Percentiles rank a stretch among this genome's conserved stretches.
These are phyloP conservation scores for Pithys albifrons DNA, from an alignment of 2,113 vertebrate genomes.

Conservation along the genomic window DNA sequence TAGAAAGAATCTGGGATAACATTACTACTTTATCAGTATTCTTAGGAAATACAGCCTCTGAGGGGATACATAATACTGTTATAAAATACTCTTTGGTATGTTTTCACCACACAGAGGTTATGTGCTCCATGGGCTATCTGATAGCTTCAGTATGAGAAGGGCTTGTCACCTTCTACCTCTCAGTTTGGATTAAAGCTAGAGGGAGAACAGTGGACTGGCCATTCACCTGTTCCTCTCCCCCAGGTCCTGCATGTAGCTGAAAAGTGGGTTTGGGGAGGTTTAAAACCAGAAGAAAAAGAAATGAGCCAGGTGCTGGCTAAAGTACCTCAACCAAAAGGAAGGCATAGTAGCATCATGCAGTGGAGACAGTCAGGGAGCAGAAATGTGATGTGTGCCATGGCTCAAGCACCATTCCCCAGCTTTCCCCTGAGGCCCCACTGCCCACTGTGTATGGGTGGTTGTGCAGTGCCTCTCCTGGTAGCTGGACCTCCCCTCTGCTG, in stretches of 20 bases:
- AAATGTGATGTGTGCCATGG: fast-evolving
- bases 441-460: fast-evolving
- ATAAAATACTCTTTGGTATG: conserved; percentile 3
- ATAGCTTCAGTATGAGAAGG: fast-evolving
- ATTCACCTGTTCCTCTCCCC: background rate
- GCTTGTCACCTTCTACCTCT: background rate
- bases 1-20: conserved; percentile 55
- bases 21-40: conserved; percentile 54
- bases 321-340: background rate
- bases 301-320: background rate
- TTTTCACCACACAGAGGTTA: background rate
- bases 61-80: background rate
- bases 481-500: too few species aligned
- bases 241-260: fast-evolving
- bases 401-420: background rate
- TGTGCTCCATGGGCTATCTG: background rate
- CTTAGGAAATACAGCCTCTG: conserved; percentile 22
- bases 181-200: background rate
- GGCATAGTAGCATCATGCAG: fast-evolving
- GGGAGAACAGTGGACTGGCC: background rate
- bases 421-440: fast-evolving
- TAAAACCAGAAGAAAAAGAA: background rate
- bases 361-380: fast-evolving
- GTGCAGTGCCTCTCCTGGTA: background rate
- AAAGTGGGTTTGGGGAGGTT: too few species aligned